Conservation (phyloP, 2,888 invertebrate genomes). For the Diarsia brunnea region DNA sequence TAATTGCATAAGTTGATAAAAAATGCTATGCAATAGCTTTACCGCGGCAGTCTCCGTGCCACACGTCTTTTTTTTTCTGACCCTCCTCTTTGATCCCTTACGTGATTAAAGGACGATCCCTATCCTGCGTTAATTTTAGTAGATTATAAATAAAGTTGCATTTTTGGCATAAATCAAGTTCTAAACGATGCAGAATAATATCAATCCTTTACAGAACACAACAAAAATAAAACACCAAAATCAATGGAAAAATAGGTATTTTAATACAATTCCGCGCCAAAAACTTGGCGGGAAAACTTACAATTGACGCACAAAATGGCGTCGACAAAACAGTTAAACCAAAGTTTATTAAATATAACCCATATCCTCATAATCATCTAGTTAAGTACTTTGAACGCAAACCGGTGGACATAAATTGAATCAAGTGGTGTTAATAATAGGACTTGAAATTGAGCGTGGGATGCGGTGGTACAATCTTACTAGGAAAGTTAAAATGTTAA, state of each 20-base stretch:
- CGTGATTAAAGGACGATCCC: no score
- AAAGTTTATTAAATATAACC: constrained; percentile 68
- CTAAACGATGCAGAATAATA: neutral
- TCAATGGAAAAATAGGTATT: constrained; percentile 70
- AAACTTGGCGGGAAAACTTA: constrained; percentile 54
- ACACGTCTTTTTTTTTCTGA: no score
- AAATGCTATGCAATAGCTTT: no score
- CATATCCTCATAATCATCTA: constrained; percentile 69
- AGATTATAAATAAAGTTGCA: no score
- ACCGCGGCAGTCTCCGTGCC: no score
- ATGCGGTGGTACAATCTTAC: constrained; percentile 25
- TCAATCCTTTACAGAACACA: neutral
- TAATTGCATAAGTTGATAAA: no score
- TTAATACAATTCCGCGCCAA: constrained; percentile 74
- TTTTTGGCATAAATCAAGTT: neutral
- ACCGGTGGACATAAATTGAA: constrained; percentile 51
- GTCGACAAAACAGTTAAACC: constrained; percentile 65
- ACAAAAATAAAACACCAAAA: constrained; percentile 47
- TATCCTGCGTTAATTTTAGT: no score
- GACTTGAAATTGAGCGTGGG: constrained; percentile 38
- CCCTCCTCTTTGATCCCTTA: no score
- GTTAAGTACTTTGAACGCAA: constrained; percentile 79
- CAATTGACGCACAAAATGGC: constrained; percentile 63
- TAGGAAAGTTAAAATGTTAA: neutral
- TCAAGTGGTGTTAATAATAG: constrained; percentile 36